Percentiles rank a stretch among this genome's conserved stretches.
These are phyloP conservation scores for Phortica okadai DNA, from an alignment of 2,888 invertebrate genomes.

Conservation along the genomic window DNA sequence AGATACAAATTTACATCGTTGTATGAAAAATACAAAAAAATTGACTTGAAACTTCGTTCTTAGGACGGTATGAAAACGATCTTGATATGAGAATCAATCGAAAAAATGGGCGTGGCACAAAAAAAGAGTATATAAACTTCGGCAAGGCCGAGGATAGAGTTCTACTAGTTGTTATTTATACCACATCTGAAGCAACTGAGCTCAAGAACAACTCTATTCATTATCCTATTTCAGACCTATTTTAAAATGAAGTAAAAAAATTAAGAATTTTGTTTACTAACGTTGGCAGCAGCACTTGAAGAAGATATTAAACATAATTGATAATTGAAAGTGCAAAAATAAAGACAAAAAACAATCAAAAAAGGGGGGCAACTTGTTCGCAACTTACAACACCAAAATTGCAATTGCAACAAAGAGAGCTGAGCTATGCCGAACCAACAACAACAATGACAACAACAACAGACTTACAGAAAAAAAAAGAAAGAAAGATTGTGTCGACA, in stretches of 20 bases:
- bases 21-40: no score
- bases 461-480: no score
- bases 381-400: neutral
- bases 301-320: slow-evolving; percentile 71
- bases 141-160: no score
- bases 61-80: no score
- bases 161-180: no score
- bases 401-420: neutral
- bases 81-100: no score
- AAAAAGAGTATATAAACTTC: no score
- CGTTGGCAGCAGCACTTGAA: slow-evolving; percentile 47
- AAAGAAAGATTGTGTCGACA: neutral
- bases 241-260: neutral
- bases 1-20: no score
- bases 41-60: no score
- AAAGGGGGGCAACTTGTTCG: neutral
- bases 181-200: neutral
- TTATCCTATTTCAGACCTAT: neutral
- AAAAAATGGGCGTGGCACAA: no score
- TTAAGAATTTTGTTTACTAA: slow-evolving; percentile 17
- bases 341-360: neutral
- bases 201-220: neutral
- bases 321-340: slow-evolving; percentile 61
- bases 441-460: neutral
- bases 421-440: neutral